Evolutionary conservation across 2,797 vertebrate genomes (phyloP), one percentile per base, ranked within the genome.

Genomic region (Mormyrus proboscirostris): DNA sequence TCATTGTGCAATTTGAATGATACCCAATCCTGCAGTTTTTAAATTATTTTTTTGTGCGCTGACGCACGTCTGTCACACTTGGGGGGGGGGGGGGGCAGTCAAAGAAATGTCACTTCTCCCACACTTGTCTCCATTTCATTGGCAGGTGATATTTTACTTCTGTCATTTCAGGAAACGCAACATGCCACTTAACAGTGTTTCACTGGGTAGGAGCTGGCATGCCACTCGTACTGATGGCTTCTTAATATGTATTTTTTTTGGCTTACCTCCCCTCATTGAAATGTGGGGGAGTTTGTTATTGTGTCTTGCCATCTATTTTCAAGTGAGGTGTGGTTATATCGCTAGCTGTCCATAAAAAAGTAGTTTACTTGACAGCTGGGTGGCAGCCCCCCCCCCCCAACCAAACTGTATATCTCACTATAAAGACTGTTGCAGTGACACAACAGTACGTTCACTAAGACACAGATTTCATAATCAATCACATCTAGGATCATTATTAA

Each of bases 71-170:
- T 55, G 47, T 86, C 84, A 86, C 12, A 51, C 2, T 53, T 86
- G 50, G 14, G 12, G 12, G 33, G 12, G 76, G 91, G 29, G 5
- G 29, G 5, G 53, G 92, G 19, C n/a, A n/a, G 93, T 92, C 93
- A 95, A 95, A 95, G 93, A 94, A 93, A 94, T 95, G 94, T 93
- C 94, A 95, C 92, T 95, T 91, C 91, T 93, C 90, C 92, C 92
- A 92, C 91, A 92, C 91, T 90, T 93, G 93, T 95, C 93, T 93
- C 92, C 90, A 79, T 91, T 94, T 93, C 95, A 95, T 94, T 95
- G 95, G 92, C 93, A 88, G 94, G 94, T 96, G 94, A 95, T 95
- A 96, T 96, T 95, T 94, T 91, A 92, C 51, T 90, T 91, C 92
- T 95, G 94, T 95, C 95, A 95, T 95, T 94, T 93, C 49, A 41